Conservation (phyloP, 2,888 invertebrate genomes). For the Idaea dimidiata region DNA sequence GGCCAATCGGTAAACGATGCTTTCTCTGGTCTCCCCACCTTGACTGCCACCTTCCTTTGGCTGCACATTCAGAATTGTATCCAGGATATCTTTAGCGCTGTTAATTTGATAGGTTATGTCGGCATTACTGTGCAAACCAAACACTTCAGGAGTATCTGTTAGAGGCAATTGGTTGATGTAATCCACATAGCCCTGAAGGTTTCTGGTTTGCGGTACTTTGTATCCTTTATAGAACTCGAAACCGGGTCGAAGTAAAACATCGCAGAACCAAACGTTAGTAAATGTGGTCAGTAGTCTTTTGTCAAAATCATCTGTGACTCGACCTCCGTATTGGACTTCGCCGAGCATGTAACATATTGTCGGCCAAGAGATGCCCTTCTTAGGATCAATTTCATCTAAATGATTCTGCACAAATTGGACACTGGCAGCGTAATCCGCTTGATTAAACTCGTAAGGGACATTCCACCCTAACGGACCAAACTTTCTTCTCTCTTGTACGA, state of each 20-base stretch:
- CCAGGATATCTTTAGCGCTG: conserved; percentile 95
- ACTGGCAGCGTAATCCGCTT: conserved; percentile 97
- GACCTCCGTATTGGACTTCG: conserved; percentile 92
- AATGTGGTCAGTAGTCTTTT: conserved; percentile 96
- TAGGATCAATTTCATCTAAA: conserved; percentile 97
- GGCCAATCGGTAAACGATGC: conserved; percentile 93
- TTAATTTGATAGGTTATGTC: conserved; percentile 99
- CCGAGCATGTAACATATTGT: conserved; percentile 99
- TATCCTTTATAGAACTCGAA: conserved; percentile 97
- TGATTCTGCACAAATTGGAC: conserved; percentile 98
- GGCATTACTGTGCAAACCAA: conserved; percentile 97
- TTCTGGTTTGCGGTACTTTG: conserved; percentile 92
- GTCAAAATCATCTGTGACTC: conserved; percentile 98
- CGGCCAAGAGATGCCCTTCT: conserved; percentile 98
- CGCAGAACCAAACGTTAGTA: conserved; percentile 97
- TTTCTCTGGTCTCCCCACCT: conserved; percentile 96
- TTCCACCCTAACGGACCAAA: conserved; percentile 99
- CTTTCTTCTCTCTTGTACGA: conserved; percentile 96
- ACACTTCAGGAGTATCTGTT: conserved; percentile 96
- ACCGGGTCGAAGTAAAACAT: conserved; percentile 90
- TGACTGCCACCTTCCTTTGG: conserved; percentile 96
- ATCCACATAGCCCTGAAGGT: conserved; percentile 88
- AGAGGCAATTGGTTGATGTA: conserved; percentile 92
- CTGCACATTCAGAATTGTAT: conserved; percentile 97
- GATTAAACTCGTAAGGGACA: conserved; percentile 97